phyloP scores from a whole-genome alignment of 1,140 invertebrate species.

The Physella acuta region DNA sequence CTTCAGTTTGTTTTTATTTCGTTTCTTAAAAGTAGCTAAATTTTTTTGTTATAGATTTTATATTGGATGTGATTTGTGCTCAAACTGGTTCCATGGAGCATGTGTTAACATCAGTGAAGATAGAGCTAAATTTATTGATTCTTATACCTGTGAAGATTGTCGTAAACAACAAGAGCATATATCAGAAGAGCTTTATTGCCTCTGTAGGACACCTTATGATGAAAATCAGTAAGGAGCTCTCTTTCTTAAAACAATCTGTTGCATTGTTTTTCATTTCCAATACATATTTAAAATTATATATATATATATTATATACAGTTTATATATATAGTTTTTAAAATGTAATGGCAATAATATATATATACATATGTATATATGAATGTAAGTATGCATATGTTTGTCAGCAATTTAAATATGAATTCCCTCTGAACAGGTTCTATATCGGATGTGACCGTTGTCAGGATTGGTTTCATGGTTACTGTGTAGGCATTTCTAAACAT shows the following conservation, averaged over 20 bases:
- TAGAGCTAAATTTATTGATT: conserved; percentile 91
- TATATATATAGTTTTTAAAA: not conserved
- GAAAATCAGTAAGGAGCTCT: conserved; percentile 95
- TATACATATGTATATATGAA: not conserved
- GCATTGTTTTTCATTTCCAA: too few relatives aligned
- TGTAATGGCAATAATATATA: not conserved
- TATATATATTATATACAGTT: too few relatives aligned
- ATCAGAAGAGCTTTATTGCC: conserved; percentile 86
- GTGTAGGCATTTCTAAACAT: conserved; percentile 91
- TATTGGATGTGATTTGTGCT: conserved; percentile 96
- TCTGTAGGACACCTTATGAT: conserved; percentile 95
- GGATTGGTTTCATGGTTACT: conserved; percentile 98
- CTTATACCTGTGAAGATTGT: conserved; percentile 94
- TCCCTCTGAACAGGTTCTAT: conserved; percentile 75
- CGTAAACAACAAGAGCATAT: conserved; percentile 72
- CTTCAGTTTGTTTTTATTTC: not conserved
- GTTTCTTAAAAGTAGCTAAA: not conserved
- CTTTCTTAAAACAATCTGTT: too few relatives aligned
- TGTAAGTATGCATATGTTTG: not conserved
- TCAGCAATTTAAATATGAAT: not conserved
- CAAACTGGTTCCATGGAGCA: conserved; percentile 97
- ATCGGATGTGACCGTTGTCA: conserved; percentile 98
- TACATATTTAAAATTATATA: too few relatives aligned
- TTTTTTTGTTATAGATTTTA: conserved; percentile 76
- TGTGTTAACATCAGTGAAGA: conserved; percentile 93